Conservation (phyloP, 2,113 vertebrate genomes). For the Sapayoa aenigma region DNA sequence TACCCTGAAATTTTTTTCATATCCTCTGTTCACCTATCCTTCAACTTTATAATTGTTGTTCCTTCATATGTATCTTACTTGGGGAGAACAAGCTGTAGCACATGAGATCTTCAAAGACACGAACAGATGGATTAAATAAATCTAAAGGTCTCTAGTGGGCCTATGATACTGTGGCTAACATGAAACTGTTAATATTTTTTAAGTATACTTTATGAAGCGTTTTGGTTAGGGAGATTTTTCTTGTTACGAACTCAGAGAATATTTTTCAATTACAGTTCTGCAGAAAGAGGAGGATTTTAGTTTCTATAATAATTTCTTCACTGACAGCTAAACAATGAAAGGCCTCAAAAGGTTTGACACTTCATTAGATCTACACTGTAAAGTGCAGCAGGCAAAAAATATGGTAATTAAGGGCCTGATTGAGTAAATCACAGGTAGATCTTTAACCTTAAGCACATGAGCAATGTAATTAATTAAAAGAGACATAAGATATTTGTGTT, state of each 20-base stretch:
- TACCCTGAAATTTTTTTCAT: background rate
- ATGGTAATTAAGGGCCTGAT: conserved; percentile 54
- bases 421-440: conserved; percentile 1
- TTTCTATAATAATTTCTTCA: conserved; percentile 57
- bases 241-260: conserved; percentile 34
- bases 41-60: background rate
- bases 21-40: background rate
- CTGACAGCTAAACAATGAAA: conserved; percentile 65
- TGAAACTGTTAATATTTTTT: background rate
- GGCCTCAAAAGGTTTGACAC: conserved; percentile 66
- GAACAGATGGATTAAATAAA: background rate
- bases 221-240: background rate
- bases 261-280: conserved; percentile 57
- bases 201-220: background rate
- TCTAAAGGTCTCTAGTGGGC: background rate
- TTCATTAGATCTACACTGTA: conserved; percentile 49
- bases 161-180: background rate
- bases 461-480: conserved; percentile 18
- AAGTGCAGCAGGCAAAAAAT: conserved; percentile 50
- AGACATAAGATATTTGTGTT: background rate
- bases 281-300: conserved; percentile 63
- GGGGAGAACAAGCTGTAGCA: background rate
- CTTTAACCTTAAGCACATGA: conserved; percentile 27
- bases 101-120: background rate
- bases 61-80: background rate